phyloP scores from a whole-genome alignment of 2,888 invertebrate species.

The Himalopsyche tibetana region DNA sequence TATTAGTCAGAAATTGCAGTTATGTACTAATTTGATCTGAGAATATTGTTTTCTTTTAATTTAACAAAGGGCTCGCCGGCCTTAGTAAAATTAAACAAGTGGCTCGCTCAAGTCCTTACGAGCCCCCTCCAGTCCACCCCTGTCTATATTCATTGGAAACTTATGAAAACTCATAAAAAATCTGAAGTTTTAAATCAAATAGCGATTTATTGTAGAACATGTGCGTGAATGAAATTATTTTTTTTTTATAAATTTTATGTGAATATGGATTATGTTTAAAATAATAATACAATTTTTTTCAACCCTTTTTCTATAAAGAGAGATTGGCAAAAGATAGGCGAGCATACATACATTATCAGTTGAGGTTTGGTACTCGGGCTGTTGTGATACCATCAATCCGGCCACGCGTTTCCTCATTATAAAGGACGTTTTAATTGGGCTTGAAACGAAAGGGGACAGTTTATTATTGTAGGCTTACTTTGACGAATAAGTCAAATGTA shows the following conservation, averaged over 20 bases:
- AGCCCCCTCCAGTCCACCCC: too few species aligned
- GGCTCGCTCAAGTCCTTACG: too few species aligned
- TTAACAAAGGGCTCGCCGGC: too few species aligned
- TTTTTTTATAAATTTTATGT: background rate
- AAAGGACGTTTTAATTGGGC: constrained; percentile 52
- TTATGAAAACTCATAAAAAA: too few species aligned
- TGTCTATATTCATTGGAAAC: too few species aligned
- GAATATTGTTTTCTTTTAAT: too few species aligned
- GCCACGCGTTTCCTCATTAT: constrained; percentile 44
- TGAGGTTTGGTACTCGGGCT: background rate
- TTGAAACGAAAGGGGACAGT: constrained; percentile 43
- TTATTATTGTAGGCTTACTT: constrained; percentile 28
- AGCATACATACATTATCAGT: constrained; percentile 21
- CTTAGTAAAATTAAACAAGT: too few species aligned
- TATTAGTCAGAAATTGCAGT: too few species aligned
- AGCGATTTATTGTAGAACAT: too few species aligned
- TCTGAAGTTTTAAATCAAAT: too few species aligned
- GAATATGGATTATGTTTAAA: constrained; percentile 10
- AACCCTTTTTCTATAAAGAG: background rate
- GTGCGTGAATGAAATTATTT: too few species aligned
- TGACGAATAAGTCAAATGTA: constrained; percentile 53
- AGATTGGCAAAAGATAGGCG: constrained; percentile 30
- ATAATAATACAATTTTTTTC: background rate
- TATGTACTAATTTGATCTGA: too few species aligned
- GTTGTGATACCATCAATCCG: constrained; percentile 14